A percentile compares a stretch with the other conserved stretches of the same genome.
Conservation (phyloP, 53 echinoderm and acorn worm genomes). For the Hippasteria phrygiana region DNA sequence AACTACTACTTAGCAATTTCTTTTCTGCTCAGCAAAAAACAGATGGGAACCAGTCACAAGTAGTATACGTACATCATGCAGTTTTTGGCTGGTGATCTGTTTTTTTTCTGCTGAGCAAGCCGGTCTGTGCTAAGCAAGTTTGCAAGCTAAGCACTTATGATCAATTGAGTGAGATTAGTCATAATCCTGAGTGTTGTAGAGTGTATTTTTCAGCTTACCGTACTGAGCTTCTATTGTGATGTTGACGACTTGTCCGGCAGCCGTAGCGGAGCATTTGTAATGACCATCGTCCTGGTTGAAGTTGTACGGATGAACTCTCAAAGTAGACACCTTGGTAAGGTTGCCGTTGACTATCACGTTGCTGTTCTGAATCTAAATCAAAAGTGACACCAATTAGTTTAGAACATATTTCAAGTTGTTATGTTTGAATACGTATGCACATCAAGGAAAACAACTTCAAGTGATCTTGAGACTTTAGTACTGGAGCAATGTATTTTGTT, state of each 20-base stretch:
- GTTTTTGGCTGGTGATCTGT: too few species aligned
- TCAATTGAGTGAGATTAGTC: neutral
- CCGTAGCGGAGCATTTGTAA: neutral
- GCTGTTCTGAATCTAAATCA: neutral
- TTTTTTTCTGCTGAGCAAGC: too few species aligned
- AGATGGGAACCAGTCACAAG: too few species aligned
- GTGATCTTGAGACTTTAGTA: too few species aligned
- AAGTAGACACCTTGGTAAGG: neutral
- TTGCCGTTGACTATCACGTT: neutral
- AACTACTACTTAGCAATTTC: too few species aligned
- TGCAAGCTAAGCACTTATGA: too few species aligned
- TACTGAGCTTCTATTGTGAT: slow-evolving; percentile 13
- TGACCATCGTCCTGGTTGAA: slow-evolving; percentile 9
- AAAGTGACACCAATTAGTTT: neutral
- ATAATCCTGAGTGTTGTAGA: neutral
- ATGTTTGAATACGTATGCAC: neutral
- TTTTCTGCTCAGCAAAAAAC: too few species aligned
- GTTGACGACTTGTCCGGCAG: neutral
- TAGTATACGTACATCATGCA: too few species aligned
- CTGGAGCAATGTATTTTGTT: too few species aligned
- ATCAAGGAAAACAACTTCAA: neutral
- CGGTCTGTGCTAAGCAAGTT: too few species aligned
- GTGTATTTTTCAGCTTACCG: neutral
- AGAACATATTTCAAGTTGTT: neutral
- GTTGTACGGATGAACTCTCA: neutral